Conservation (phyloP, 2,888 invertebrate genomes). For the Rotaria macrura region DNA sequence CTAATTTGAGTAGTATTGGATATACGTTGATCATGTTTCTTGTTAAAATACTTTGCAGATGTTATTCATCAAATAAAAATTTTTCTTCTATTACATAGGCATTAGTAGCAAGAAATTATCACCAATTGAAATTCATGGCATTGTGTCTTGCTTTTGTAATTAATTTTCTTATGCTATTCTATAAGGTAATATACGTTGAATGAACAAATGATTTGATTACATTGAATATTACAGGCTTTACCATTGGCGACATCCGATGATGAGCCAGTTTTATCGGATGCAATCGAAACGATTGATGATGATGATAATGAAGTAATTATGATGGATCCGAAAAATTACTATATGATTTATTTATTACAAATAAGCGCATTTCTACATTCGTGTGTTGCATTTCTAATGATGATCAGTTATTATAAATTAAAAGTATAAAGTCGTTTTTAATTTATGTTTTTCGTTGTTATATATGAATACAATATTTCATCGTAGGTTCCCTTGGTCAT, state of each 20-base stretch:
- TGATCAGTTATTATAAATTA: constrained; percentile 94
- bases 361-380: constrained; percentile 76
- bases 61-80: too few relatives aligned
- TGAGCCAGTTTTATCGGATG: neutral
- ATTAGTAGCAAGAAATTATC: constrained; percentile 91
- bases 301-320: constrained; percentile 71
- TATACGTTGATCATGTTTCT: too few relatives aligned
- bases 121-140: constrained; percentile 91
- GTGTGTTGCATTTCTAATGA: constrained; percentile 77
- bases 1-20: too few relatives aligned
- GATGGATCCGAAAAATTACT: constrained; percentile 81
- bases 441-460: neutral
- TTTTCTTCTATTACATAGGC: constrained; percentile 52
- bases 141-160: constrained; percentile 89
- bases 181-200: constrained; percentile 61
- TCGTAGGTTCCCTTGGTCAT: constrained; percentile 69
- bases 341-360: constrained; percentile 79
- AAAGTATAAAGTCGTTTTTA: constrained; percentile 58
- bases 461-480: neutral
- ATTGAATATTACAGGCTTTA: neutral
- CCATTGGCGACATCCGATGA: neutral
- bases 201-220: neutral
- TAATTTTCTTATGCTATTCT: constrained; percentile 96
- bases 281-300: constrained; percentile 56
- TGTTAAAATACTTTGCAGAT: too few relatives aligned